Percentiles rank a stretch among this genome's conserved stretches.
These are phyloP conservation scores for Sisor rabdophorus DNA, from an alignment of 2,113 vertebrate species.

Conservation along the genomic window DNA sequence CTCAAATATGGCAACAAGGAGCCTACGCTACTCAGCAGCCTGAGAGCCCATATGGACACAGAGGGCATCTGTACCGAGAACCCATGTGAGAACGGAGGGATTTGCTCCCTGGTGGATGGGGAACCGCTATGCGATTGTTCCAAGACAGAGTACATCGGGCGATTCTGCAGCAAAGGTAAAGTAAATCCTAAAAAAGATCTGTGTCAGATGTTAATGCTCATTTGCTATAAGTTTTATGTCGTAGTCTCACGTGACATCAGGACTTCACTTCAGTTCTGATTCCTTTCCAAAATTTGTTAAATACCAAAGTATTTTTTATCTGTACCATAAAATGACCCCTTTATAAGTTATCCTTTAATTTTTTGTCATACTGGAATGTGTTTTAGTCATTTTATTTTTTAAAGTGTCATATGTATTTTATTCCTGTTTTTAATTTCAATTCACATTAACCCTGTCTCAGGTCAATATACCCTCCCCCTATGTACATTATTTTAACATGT, in stretches of 20 bases:
- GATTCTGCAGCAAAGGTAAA: conserved; percentile 94
- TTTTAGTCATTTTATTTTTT: neutral
- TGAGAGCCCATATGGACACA: conserved; percentile 79
- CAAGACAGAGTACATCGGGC: conserved; percentile 87
- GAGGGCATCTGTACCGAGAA: conserved; percentile 86
- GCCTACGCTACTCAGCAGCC: conserved; percentile 84
- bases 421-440: conserved; percentile 8
- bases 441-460: conserved; percentile 58
- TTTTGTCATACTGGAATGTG: too few relatives aligned
- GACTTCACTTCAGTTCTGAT: too few relatives aligned
- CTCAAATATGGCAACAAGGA: conserved; percentile 87
- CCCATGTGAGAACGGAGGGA: conserved; percentile 93
- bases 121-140: conserved; percentile 90
- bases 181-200: neutral
- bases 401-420: neutral
- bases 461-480: conserved; percentile 38
- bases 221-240: neutral
- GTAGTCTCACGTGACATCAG: neutral
- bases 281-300: neutral
- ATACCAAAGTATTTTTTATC: neutral
- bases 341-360: neutral
- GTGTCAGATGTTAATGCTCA: neutral
- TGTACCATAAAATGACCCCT: too few relatives aligned
- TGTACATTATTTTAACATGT: conserved; percentile 14
- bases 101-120: conserved; percentile 85